These are phyloP conservation scores for Perca flavescens DNA, from an alignment of 2,113 vertebrate species.

Conservation along the genomic window DNA sequence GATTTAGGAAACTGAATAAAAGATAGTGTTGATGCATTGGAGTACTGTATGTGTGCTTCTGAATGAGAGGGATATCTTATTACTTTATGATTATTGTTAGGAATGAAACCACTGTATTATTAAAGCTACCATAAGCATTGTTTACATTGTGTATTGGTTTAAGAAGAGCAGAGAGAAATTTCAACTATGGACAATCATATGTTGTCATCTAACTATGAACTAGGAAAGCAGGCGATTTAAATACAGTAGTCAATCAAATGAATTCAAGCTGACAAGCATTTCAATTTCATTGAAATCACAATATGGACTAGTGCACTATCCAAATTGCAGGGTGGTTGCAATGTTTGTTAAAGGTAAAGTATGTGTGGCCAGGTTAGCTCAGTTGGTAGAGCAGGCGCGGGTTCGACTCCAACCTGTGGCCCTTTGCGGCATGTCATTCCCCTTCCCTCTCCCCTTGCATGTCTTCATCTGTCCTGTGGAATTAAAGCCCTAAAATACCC, in stretches of 20 bases:
- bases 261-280: neutral
- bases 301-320: no score
- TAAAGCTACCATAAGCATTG: neutral
- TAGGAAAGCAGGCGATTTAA: neutral
- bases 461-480: no score
- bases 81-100: neutral
- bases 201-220: neutral
- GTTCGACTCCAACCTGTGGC: no score
- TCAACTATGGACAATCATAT: neutral
- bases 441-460: no score
- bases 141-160: constrained; percentile 1
- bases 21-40: constrained; percentile 24
- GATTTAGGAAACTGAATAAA: constrained; percentile 19
- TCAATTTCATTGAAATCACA: no score
- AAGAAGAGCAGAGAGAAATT: neutral
- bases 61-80: neutral
- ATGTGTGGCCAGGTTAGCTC: no score
- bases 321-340: no score
- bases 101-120: neutral
- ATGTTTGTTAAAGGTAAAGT: no score
- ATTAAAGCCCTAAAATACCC: no score
- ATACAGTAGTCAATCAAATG: neutral
- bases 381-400: no score
- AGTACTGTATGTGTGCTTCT: neutral
- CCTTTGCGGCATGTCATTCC: no score